Evolutionary conservation across 2,113 vertebrate species (phyloP), one percentile per base, ranked within the genome.

Genomic region (Budorcas taxicolor): DNA sequence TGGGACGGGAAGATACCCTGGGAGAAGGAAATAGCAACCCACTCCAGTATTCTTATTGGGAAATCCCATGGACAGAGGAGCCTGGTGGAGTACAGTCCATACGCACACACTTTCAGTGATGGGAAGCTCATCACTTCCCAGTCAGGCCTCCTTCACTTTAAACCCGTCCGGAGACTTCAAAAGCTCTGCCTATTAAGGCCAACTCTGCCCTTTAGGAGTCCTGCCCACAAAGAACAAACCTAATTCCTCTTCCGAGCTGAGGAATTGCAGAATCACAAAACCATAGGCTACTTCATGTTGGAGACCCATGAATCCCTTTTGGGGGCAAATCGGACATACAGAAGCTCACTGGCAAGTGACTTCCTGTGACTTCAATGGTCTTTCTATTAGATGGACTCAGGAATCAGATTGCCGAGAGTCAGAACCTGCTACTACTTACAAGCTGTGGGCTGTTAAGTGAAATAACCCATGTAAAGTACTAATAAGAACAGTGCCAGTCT

Each of bases 181-280:
- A 97, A 95, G 43, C 36, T 95, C 62, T 90, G 86, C 67, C 50
- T 87, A 62, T 87, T 55, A 94, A 90, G 29, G 45, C 15, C 86
- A 93, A 94, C 95, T 82, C 47, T 95, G n/a, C 84, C 50, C 29
- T 86, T 76, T 47, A 57, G 85, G 36, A 91, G 55, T 74, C 82
- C 31, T 62, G 36, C 55, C 33, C 45, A 17, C 40, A 60, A 91
- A 96, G 31, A 76, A 78, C 52, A 95, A 87, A 62, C 40, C 81
- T 62, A 95, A 62, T 74, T 62, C 58, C 45, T 71, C 43, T 67
- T 91, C 53, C 6, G 0, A 60, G 53, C 8, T 17, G 23, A 92
- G 31, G 64, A 91, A 58, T 87, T 21, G 58, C 53, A 67, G 43
- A 92, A 87, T 85, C 43, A 76, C 47, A 85, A 25, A 58, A 45